Evolutionary conservation across 2,888 invertebrate species (phyloP), one percentile per base, ranked within the genome.

Genomic region (Endotricha flammealis): DNA sequence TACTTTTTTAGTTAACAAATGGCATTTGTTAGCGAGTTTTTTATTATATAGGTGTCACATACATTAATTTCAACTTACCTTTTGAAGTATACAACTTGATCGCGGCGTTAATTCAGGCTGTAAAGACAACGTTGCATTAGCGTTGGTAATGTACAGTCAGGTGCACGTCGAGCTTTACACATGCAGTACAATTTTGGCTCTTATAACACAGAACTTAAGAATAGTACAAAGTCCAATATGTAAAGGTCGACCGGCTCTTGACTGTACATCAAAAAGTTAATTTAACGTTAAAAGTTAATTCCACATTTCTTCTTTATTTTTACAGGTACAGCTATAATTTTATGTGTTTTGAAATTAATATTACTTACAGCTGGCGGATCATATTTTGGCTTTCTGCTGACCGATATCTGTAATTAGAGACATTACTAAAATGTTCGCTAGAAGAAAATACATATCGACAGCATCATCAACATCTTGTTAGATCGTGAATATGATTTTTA

Each of bases 81-180:
- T 79, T 44, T 65, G 49, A n/a, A 80, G 49, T 17, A 77, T 39
- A 41, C 79, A 72, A 44, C 78, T 79, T 1, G 80, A 59, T 10
- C 79, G 64, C 2, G 82, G 82, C 7, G 79, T 80, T 17, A 83
- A 45, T 55, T 79, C 78, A 9, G 62, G 38, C 68, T 68, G 47
- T 30, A 55, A 49, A 28, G 20, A 20, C 9, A 22, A 22, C 20
- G 20, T 6, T 13, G 7, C 8, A 28, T n/a, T n/a, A n/a, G n/a
- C n/a, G n/a, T n/a, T n/a, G n/a, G n/a, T n/a, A n/a, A n/a, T n/a
- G n/a, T n/a, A n/a, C n/a, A n/a, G n/a, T n/a, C n/a, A n/a, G n/a
- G n/a, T n/a, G n/a, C n/a, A n/a, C n/a, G n/a, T n/a, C n/a, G n/a
- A n/a, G n/a, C n/a, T n/a, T n/a, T n/a, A n/a, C n/a, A n/a, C n/a